Base-by-base conservation (phyloP, 37 sponge, comb jelly and placozoan species). In the Chondrosia reniformis region DNA sequence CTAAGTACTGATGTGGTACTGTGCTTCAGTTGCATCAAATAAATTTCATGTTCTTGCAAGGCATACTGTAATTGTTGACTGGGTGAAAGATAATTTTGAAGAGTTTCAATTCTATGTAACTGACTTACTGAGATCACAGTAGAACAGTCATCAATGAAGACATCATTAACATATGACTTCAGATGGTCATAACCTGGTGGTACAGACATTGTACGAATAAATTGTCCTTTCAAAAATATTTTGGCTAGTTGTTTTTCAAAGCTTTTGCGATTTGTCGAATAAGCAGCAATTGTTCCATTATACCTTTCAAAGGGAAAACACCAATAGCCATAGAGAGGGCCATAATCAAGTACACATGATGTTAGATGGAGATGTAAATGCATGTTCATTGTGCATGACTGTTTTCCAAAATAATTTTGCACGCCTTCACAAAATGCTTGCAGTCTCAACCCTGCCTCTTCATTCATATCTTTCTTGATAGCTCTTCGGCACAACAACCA, bases 281-380 rank as follows among this genome's bases (percentile, higher is more conserved):
- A 87, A 21, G 83, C 65, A 21, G 76, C 79, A 24, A 87, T 61
- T 8, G 75, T 64, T 17, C 88, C 88, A 73, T 87, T 87, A 33
- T 79, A 45, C 19, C 82, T 46, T 28, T 87, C 87, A 77, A 82
- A 87, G 7, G 82, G 32, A 46, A 66, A 87, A 30, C 45, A 77
- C 87, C 87, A 87, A 57, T 82, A 87, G 15, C 38, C 55, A 81
- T 76, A 69, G 52, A 81, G 24, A 32, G 78, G 82, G 21, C 87
- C 87, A 77, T 42, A 87, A 67, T 85, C 76, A 24, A 43, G 17
- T 4, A 85, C 28, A 37, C 87, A 87, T 40, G 76, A 77, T 21
- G 10, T 39, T 2, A 87, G 63, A 46, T 87, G 87, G 5, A 66
- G 21, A 37, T 69, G 72, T 39, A n/a, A 6, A 44, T 69, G 72